Evolutionary conservation across 1,140 invertebrate species (phyloP), one percentile per base, ranked within the genome.

Genomic region (Lordiphosa stackelbergi): DNA sequence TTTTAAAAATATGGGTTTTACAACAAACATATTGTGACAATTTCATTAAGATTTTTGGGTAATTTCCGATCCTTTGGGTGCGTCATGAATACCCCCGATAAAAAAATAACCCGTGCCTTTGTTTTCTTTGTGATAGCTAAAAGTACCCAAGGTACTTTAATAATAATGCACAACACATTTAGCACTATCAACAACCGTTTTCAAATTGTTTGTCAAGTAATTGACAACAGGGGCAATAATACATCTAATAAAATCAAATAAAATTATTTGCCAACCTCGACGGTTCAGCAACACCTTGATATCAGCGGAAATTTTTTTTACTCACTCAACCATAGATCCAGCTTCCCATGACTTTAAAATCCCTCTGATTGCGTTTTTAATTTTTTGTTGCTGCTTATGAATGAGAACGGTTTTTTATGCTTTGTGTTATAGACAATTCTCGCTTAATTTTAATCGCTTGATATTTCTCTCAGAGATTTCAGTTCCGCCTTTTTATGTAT

Each of bases 401-500:
- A 66, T 66, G 64, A 58, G 47, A 58, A 43, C 24, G 36, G 45
- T 46, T 40, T 61, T 46, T 40, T 61, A 65, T 58, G 53, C 43
- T 13, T 46, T 46, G 43, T 46, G 11, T 34, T 34, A 13, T 66
- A 58, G 56, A 31, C 61, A 42, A 57, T 52, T 35, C 41, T 52
- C 41, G 34, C 9, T 38, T 38, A 24, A n/a, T 4, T 16, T 61
- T 28, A 66, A 66, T 56, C 53, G 24, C 35, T 51, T 61, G 40
- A 19, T 22, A 51, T 51, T 51, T 51, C 16, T 68, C 63, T 36
- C 42, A 51, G 36, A 9, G 37, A 31, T 56, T 66, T 42, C 58
- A 68, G 73, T 77, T 75, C 73, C 73, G 73, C 57, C 51, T 72
- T 66, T 53, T 56, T 54, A 38, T 37, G 12, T 19, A 46, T 53